Evolutionary conservation across 2,888 invertebrate species (phyloP).

Genomic region (Trilocha varians): DNA sequence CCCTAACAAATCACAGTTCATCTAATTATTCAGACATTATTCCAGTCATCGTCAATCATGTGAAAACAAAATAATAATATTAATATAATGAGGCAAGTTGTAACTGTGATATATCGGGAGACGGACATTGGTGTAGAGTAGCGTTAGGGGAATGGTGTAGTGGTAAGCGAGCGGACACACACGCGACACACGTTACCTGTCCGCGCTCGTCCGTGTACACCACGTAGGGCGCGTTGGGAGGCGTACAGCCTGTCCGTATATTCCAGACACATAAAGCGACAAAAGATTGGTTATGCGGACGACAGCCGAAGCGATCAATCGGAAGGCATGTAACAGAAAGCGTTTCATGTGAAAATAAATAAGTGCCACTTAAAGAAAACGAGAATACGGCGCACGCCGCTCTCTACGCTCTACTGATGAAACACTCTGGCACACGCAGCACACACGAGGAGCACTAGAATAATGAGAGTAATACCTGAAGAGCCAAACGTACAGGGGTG

Average conservation of each 20-base stretch:
- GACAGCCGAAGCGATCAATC: constrained; percentile 71
- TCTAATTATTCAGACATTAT: not conserved
- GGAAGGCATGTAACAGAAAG: constrained; percentile 75
- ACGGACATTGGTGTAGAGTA: too few species aligned
- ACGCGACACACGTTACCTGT: constrained; percentile 84
- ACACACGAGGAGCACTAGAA: constrained; percentile 67
- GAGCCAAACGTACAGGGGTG: constrained; percentile 72
- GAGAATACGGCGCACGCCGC: constrained; percentile 47
- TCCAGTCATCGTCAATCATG: not conserved
- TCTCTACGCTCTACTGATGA: constrained; percentile 53
- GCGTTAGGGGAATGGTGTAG: constrained; percentile 4
- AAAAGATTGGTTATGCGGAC: constrained; percentile 65
- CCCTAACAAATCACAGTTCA: not conserved
- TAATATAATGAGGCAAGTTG: not conserved
- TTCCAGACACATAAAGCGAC: constrained; percentile 68
- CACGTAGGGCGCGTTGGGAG: constrained; percentile 93
- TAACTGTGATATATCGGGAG: not conserved
- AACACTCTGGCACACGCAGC: constrained; percentile 62
- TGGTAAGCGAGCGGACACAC: constrained; percentile 18
- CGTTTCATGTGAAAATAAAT: constrained; percentile 67
- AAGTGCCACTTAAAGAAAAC: constrained; percentile 57
- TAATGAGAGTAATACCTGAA: constrained; percentile 70
- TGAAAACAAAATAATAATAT: not conserved
- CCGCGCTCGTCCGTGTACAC: constrained; percentile 96
- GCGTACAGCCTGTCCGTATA: constrained; percentile 78